These are phyloP conservation scores for Hesperophylax magnus DNA, from an alignment of 1,140 invertebrate genomes.

Conservation along the genomic window DNA sequence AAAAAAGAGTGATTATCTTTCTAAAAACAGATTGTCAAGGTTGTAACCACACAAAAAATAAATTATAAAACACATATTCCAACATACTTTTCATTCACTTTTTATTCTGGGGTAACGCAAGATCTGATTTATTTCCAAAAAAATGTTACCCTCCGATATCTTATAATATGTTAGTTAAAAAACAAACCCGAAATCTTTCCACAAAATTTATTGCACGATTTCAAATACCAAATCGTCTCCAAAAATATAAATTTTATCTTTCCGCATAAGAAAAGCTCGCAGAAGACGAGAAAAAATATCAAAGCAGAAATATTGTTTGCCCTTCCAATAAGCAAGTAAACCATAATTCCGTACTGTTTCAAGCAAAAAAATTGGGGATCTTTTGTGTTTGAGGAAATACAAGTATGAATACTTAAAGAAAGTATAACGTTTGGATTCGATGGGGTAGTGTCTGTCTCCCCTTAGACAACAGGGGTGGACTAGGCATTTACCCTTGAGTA, in stretches of 20 bases:
- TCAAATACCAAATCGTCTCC: slow-evolving; percentile 32
- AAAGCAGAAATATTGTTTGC: slow-evolving; percentile 31
- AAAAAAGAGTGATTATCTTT: background rate
- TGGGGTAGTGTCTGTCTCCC: background rate
- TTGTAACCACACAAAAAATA: background rate
- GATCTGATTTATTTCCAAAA: too few species aligned
- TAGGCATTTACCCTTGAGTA: too few species aligned
- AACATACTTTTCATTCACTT: too few species aligned
- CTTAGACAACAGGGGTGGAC: background rate
- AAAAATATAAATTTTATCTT: slow-evolving; percentile 25
- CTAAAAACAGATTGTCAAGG: too few species aligned
- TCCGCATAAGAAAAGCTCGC: background rate
- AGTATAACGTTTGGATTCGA: slow-evolving; percentile 43
- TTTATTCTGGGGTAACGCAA: too few species aligned
- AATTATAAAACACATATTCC: background rate
- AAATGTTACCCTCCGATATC: too few species aligned
- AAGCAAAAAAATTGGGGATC: slow-evolving; percentile 39
- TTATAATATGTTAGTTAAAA: slow-evolving; percentile 18
- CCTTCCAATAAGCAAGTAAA: slow-evolving; percentile 42
- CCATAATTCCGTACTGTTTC: slow-evolving; percentile 42
- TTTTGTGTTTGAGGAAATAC: slow-evolving; percentile 46
- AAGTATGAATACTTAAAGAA: slow-evolving; percentile 53
- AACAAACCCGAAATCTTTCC: background rate
- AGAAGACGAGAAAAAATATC: slow-evolving; percentile 23
- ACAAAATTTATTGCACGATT: slow-evolving; percentile 32